These are phyloP conservation scores for Eciton burchellii DNA, from an alignment of 1,140 invertebrate species.

Conservation along the genomic window DNA sequence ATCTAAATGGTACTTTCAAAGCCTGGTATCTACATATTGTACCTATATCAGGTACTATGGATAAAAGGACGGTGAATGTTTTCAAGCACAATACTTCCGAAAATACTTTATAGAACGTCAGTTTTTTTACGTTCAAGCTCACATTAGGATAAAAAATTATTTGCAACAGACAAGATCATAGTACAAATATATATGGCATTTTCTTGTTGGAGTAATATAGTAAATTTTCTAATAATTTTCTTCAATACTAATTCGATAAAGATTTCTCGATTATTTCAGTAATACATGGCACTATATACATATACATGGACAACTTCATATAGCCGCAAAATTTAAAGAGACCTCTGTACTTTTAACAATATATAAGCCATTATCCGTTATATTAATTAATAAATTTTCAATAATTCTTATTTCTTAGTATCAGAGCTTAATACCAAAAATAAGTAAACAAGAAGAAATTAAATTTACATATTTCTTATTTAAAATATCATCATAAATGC, in stretches of 20 bases:
- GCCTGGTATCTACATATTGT: conserved; percentile 43
- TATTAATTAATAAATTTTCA: conserved; percentile 13
- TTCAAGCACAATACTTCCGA: conserved; percentile 46
- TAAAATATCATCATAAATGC: conserved; percentile 48
- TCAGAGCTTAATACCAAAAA: conserved; percentile 41
- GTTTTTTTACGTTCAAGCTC: conserved; percentile 10
- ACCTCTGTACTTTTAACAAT: conserved; percentile 26
- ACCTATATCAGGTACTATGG: conserved; percentile 58
- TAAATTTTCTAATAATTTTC: conserved; percentile 20
- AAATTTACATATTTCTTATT: conserved; percentile 49
- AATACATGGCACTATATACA: conserved; percentile 70
- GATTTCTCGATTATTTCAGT: conserved; percentile 36
- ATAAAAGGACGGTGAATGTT: conserved; percentile 57
- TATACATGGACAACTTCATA: conserved; percentile 52
- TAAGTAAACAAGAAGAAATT: conserved; percentile 68
- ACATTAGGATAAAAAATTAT: conserved; percentile 28
- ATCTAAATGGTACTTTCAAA: conserved; percentile 42
- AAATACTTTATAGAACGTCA: conserved; percentile 51
- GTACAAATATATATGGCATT: conserved; percentile 34
- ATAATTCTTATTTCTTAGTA: conserved; percentile 28
- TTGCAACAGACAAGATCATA: conserved; percentile 27
- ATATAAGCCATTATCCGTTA: conserved; percentile 6
- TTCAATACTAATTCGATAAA: conserved; percentile 16
- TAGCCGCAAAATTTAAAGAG: conserved; percentile 38
- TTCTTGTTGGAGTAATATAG: conserved; percentile 3